A percentile compares a stretch with the other conserved stretches of the same genome.
Evolutionary conservation across 2,797 vertebrate genomes (phyloP).

Genomic region (Linurgus olivaceus): DNA sequence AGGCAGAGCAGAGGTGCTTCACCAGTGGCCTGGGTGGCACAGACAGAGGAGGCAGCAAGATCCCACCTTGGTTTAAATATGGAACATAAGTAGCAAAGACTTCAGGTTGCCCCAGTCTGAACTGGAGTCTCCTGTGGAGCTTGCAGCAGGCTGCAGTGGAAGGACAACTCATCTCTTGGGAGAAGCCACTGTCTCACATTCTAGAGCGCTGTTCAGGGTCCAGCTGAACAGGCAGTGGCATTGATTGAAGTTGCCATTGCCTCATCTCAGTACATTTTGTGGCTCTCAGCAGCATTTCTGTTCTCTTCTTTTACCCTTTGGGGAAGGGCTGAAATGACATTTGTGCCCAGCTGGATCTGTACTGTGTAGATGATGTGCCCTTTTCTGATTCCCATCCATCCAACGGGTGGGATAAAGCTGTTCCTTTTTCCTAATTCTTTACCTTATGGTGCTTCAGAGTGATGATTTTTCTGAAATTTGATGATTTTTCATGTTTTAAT

Average conservation of each 20-base stretch:
- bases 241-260: not conserved
- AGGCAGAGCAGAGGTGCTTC: not conserved
- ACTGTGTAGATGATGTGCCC: not conserved
- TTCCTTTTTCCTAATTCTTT: not conserved
- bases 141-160: not conserved
- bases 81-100: not conserved
- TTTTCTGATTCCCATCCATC: not conserved
- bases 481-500: not conserved
- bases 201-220: not conserved
- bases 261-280: not conserved
- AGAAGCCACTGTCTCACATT: not conserved
- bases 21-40: fast-evolving
- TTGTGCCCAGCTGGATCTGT: not conserved
- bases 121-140: not conserved
- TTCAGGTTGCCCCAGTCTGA: not conserved
- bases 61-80: not conserved
- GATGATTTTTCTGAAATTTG: not conserved
- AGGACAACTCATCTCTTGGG: not conserved
- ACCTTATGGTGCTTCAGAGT: not conserved
- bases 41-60: not conserved
- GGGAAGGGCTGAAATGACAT: not conserved
- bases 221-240: not conserved
- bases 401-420: not conserved
- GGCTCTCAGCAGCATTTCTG: not conserved
- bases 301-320: not conserved